These are phyloP conservation scores for Acanthosoma haemorrhoidale DNA, from an alignment of 2,888 invertebrate species.

Conservation along the genomic window DNA sequence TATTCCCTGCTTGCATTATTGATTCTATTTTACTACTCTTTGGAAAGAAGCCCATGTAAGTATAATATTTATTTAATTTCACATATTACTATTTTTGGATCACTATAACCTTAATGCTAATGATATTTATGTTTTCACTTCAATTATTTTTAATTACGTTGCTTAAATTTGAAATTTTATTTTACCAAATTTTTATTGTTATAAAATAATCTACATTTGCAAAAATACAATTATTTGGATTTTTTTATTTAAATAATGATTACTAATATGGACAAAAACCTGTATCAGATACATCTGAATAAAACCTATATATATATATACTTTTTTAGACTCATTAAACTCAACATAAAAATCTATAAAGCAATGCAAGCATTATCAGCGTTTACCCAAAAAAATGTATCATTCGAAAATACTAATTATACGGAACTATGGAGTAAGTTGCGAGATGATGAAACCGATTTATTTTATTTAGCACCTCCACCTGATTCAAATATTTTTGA, in stretches of 20 bases:
- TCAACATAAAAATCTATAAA: slow-evolving; percentile 32
- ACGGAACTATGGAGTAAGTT: neutral
- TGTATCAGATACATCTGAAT: neutral
- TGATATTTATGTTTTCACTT: neutral
- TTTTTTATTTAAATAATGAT: neutral
- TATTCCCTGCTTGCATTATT: slow-evolving; percentile 28
- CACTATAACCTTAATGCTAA: neutral
- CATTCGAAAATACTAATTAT: slow-evolving; percentile 27
- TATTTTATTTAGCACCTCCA: neutral
- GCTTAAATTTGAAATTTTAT: too few relatives aligned
- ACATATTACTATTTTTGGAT: neutral
- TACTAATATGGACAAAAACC: too few relatives aligned
- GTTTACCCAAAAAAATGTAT: slow-evolving; percentile 19
- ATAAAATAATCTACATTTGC: neutral
- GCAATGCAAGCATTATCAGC: slow-evolving; percentile 28
- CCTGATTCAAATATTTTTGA: neutral
- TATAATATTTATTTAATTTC: too few relatives aligned
- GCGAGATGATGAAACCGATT: neutral
- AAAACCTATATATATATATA: neutral
- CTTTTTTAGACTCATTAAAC: slow-evolving; percentile 31
- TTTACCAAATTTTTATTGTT: too few relatives aligned
- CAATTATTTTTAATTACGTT: too few relatives aligned
- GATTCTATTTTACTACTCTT: slow-evolving; percentile 28
- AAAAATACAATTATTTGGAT: neutral
- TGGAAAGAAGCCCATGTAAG: slow-evolving; percentile 33